Evolutionary conservation across 2,797 vertebrate genomes (phyloP).

Genomic region (Gambelia wislizenii): DNA sequence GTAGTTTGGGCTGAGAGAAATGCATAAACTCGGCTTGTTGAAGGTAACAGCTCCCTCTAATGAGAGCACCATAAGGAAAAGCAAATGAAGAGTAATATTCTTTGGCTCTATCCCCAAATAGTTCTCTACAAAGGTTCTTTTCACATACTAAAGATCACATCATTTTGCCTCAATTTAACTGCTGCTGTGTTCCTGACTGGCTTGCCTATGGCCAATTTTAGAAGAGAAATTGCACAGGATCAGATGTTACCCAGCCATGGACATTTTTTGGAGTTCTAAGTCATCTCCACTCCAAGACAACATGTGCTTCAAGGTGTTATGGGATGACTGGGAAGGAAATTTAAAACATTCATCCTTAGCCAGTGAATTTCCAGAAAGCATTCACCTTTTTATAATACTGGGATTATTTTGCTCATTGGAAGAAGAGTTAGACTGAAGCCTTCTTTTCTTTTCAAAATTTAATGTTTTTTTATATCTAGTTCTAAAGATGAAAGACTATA

Average conservation of each 20-base stretch:
- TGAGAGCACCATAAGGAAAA: neutral
- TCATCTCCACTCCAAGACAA: neutral
- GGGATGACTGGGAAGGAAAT: neutral
- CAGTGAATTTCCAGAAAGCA: neutral
- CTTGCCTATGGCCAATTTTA: neutral
- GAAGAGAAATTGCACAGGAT: neutral
- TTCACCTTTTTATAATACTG: neutral
- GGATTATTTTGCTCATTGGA: neutral
- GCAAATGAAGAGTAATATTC: neutral
- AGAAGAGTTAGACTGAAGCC: neutral
- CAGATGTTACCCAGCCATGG: neutral
- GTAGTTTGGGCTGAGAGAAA: no score
- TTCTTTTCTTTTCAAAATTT: no score
- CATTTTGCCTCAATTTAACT: neutral
- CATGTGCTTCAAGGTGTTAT: neutral
- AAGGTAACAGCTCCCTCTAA: neutral
- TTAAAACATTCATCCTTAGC: neutral
- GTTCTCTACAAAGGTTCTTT: neutral
- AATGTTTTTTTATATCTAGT: no score
- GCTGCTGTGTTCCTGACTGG: neutral
- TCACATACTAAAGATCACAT: neutral
- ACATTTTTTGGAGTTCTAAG: neutral
- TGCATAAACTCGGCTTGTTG: neutral
- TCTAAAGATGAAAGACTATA: neutral
- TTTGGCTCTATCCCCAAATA: neutral